These are phyloP conservation scores for Allobates femoralis DNA, from an alignment of 2,797 vertebrate genomes.

Conservation along the genomic window DNA sequence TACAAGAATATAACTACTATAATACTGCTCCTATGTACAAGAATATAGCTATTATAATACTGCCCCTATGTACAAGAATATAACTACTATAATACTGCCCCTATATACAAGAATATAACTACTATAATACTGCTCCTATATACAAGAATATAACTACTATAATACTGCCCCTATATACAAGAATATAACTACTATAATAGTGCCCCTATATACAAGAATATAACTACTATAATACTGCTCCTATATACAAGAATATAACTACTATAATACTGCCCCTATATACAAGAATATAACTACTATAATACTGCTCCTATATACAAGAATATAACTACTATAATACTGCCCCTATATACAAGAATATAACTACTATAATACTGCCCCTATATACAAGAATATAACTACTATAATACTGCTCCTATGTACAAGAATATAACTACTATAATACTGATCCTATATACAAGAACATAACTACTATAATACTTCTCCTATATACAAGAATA, in stretches of 20 bases:
- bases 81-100: constrained; percentile 13
- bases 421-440: constrained; percentile 3
- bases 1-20: background rate
- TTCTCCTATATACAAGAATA: too few relatives aligned
- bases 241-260: background rate
- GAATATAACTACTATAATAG: constrained; percentile 1
- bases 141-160: constrained; percentile 3
- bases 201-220: constrained; percentile 5
- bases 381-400: constrained; percentile 10
- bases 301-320: background rate
- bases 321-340: constrained; percentile 14
- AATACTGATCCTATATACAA: background rate
- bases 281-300: constrained; percentile 2
- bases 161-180: background rate
- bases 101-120: constrained; percentile 2
- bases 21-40: background rate
- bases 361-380: background rate
- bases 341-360: constrained; percentile 3
- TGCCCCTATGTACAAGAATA: background rate
- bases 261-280: background rate
- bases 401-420: background rate
- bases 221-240: background rate
- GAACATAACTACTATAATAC: constrained; percentile 2
- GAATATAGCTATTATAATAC: background rate
- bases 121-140: background rate